A percentile compares a stretch with the other conserved stretches of the same genome.
Conservation (phyloP, 2,888 invertebrate genomes). For the Noctuana brunneofusca region DNA sequence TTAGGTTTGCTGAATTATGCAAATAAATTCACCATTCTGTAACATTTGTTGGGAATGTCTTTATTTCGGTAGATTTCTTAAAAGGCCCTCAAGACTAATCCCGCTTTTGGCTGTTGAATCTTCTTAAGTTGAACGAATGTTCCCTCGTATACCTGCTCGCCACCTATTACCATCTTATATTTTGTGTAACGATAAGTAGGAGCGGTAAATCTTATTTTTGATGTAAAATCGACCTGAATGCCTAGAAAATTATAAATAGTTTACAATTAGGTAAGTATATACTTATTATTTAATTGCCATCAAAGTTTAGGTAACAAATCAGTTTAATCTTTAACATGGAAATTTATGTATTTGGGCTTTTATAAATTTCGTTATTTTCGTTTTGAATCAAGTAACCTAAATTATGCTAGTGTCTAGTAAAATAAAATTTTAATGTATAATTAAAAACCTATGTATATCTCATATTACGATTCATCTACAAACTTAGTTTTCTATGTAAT, state of each 20-base stretch:
- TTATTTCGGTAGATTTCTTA: conserved; percentile 79
- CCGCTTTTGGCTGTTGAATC: conserved; percentile 67
- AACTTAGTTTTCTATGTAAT: too few relatives aligned
- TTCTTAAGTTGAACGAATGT: conserved; percentile 58
- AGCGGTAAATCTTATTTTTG: not conserved
- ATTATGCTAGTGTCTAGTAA: too few relatives aligned
- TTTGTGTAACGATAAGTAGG: conserved; percentile 37
- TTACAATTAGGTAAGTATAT: too few relatives aligned
- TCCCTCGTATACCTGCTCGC: conserved; percentile 54
- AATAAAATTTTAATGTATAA: too few relatives aligned
- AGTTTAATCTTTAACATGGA: too few relatives aligned
- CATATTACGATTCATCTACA: too few relatives aligned
- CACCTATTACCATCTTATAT: conserved; percentile 49
- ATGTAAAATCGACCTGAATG: not conserved
- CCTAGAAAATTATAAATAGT: not conserved
- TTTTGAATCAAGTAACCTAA: too few relatives aligned
- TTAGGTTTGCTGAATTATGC: conserved; percentile 80
- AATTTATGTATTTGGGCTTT: too few relatives aligned
- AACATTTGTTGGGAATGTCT: conserved; percentile 81
- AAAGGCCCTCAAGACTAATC: conserved; percentile 72
- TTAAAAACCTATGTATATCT: too few relatives aligned
- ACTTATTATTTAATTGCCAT: too few relatives aligned
- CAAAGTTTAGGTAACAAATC: too few relatives aligned
- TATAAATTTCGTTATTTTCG: too few relatives aligned
- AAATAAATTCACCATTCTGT: conserved; percentile 82